These are phyloP conservation scores for Sympetrum striolatum DNA, from an alignment of 2,888 invertebrate species.

Conservation along the genomic window DNA sequence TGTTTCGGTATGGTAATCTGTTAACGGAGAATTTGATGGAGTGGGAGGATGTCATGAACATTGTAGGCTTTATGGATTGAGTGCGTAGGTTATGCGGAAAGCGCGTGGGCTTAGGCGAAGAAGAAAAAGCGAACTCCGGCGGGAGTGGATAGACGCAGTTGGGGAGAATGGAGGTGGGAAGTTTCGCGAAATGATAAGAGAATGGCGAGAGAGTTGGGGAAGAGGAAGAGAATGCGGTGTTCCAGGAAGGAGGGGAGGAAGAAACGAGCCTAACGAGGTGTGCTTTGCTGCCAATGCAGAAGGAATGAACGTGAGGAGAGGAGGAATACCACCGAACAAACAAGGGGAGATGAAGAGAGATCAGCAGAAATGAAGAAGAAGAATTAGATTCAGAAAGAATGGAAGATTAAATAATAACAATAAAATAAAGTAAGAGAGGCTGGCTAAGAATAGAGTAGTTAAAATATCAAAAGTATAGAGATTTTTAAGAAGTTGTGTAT, in stretches of 20 bases:
- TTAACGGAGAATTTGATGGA: neutral
- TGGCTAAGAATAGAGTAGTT: too few species aligned
- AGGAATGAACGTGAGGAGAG: constrained; percentile 8
- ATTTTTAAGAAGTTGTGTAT: too few species aligned
- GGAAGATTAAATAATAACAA: neutral
- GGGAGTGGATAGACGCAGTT: neutral
- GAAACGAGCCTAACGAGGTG: constrained; percentile 35
- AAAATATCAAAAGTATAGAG: too few species aligned
- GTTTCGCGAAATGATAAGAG: neutral
- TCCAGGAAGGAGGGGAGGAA: neutral
- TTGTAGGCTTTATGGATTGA: neutral
- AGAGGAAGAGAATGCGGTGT: neutral
- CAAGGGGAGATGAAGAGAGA: constrained; percentile 23
- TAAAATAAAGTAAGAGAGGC: neutral
- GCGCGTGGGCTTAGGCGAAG: neutral
- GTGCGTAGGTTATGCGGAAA: neutral
- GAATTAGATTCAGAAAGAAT: neutral
- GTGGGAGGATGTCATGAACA: neutral
- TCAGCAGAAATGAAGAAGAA: neutral
- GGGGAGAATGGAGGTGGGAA: neutral
- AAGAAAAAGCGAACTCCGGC: neutral
- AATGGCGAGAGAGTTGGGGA: neutral
- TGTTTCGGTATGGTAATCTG: neutral
- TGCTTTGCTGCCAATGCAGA: constrained; percentile 3
- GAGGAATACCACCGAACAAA: constrained; percentile 37